Evolutionary conservation across 2,113 vertebrate species (phyloP).

Genomic region (Anoura caudifer): DNA sequence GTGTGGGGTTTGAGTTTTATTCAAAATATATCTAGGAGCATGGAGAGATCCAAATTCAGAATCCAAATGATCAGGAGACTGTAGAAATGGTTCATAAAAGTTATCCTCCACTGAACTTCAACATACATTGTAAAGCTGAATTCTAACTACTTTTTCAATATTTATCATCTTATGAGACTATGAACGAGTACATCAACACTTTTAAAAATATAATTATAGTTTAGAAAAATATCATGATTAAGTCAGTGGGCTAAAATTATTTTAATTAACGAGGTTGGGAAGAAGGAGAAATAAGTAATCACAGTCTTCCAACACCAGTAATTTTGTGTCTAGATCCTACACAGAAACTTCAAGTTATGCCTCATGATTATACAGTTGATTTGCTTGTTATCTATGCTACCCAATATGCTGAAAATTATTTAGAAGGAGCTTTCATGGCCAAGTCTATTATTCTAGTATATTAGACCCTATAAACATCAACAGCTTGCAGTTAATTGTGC

Average conservation of each 20-base stretch:
- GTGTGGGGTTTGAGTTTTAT: not conserved
- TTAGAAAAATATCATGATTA: conserved; percentile 17
- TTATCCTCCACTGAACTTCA: not conserved
- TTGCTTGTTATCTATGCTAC: not conserved
- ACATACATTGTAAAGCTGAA: not conserved
- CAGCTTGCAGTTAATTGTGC: conserved; percentile 16
- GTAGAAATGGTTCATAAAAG: not conserved
- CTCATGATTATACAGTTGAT: not conserved
- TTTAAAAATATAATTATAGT: not conserved
- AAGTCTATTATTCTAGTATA: conserved; percentile 25
- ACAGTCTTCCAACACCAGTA: not conserved
- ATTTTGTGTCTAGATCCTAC: not conserved
- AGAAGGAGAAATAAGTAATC: not conserved
- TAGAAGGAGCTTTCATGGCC: not conserved
- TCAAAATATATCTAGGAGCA: not conserved
- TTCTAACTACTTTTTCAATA: not conserved
- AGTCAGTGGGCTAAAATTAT: conserved; percentile 4
- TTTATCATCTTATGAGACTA: not conserved
- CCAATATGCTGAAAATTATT: not conserved
- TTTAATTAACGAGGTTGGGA: not conserved
- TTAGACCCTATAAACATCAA: not conserved
- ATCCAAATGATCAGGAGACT: not conserved
- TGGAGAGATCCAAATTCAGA: not conserved
- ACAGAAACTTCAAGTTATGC: not conserved
- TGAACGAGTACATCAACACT: not conserved